Evolutionary conservation across 2,888 invertebrate genomes (phyloP), one percentile per base, ranked within the genome.

Genomic region (Orchestes rusci): DNA sequence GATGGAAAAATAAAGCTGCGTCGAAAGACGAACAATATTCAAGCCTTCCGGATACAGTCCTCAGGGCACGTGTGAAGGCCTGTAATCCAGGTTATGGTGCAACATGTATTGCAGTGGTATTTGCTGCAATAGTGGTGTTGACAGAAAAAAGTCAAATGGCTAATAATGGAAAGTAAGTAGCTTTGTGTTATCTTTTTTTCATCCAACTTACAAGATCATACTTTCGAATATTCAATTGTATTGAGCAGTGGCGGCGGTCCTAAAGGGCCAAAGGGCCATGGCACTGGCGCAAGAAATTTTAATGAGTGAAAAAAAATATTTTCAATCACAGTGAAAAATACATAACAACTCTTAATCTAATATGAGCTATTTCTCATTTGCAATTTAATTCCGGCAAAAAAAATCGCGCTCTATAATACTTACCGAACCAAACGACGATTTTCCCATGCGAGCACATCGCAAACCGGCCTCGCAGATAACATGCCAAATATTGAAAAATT

Each of bases 21-120:
- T 76, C 79, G 48, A 68, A 73, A 20, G 71, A 74, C 16, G 78
- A 76, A 45, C 64, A 74, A 40, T 77, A 77, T 56, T 59, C 67
- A 2, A 72, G 71, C 10, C 69, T 74, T 12, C 47, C 50, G 0
- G 75, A 79, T 40, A 83, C 82, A 61, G 73, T 68, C 35, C 65
- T 88, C 30, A 71, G 75, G 28, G 82, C 77, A 0, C 76, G 74
- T 70, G 84, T 91, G 10, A 64, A 71, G 13, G 82, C 80, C 1
- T 60, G 52, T 42, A 84, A 90, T 70, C 83, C 85, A 2, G 93
- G 85, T 12, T 95, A 95, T 71, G 84, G 87, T 2, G 76, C 83
- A 5, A 93, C 92, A 0, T 82, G 84, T 43, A 76, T 77, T 3
- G 77, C 80, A 31, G 62, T 91, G 48, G 71, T 93, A 3, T 72